Evolutionary conservation across 2,888 invertebrate species (phyloP).

Genomic region (Acleris literana): DNA sequence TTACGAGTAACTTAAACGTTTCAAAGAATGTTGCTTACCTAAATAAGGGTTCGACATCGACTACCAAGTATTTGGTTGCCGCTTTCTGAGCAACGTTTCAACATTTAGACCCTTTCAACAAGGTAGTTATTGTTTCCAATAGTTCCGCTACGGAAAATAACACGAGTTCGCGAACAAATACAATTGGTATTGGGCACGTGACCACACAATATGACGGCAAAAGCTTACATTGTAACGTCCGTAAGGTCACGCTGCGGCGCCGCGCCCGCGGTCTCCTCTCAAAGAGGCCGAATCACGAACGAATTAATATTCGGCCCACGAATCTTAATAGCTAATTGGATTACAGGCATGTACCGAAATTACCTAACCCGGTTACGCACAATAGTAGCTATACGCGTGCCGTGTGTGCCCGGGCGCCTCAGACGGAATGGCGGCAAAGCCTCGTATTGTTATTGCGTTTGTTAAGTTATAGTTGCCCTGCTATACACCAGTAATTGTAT

Average conservation of each 20-base stretch:
- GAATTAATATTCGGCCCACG: constrained; percentile 82
- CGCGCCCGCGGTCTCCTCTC: constrained; percentile 60
- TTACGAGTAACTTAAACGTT: constrained; percentile 20
- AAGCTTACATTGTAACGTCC: constrained; percentile 48
- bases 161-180: constrained; percentile 31
- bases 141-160: constrained; percentile 9
- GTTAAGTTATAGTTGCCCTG: constrained; percentile 60
- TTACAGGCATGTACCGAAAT: constrained; percentile 81
- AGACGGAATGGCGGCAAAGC: constrained; percentile 48
- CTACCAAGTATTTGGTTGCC: neutral
- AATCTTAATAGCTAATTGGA: constrained; percentile 84
- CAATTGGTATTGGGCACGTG: constrained; percentile 48
- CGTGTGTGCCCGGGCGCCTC: constrained; percentile 39
- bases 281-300: constrained; percentile 65
- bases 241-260: constrained; percentile 61
- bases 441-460: constrained; percentile 60
- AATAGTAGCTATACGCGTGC: constrained; percentile 71
- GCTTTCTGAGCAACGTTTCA: neutral
- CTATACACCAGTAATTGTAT: constrained; percentile 75
- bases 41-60: neutral
- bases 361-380: constrained; percentile 78
- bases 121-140: constrained; percentile 4
- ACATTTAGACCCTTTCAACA: constrained; percentile 1
- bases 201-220: constrained; percentile 38
- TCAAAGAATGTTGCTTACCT: constrained; percentile 5